Evolutionary conservation across 1,140 invertebrate genomes (phyloP), one percentile per base, ranked within the genome.

Genomic region (Orchesella cincta): DNA sequence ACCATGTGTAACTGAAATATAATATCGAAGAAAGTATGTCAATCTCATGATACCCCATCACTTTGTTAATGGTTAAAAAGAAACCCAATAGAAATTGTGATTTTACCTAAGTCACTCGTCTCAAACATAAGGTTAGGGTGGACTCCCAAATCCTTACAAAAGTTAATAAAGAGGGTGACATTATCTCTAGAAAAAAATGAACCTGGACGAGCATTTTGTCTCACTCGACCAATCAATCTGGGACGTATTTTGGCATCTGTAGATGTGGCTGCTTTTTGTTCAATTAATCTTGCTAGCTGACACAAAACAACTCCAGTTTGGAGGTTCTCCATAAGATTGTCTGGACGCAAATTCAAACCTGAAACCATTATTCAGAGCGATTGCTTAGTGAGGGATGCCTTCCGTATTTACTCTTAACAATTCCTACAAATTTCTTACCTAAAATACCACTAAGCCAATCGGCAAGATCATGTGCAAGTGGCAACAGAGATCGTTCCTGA

Each of bases 141-240:
- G 5, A 97, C 93, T 16, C 94, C 94, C 23, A 96, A 88, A 62
- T 92, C 89, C 51, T 92, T 88, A 83, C 94, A 95, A 88, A 96
- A 98, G 79, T 91, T 91, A 81, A 97, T 93, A 85, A 97, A 98
- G 86, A 96, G 96, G 83, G 94, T 93, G 83, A 95, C 93, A 85
- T 97, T 97, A 86, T 98, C 95, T 28, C 95, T 88, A 0, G 94
- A 93, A 84, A 94, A 95, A 87, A 97, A 98, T 81, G 93, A 94
- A 16, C 77, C 77, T 29, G 51, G 23, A 31, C 51, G 31, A 1
- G 81, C 81, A 77, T 82, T 80, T 1, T 29, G 52, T 70, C 79
- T 29, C 34, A 80, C 34, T 62, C 78, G 51, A 34, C 78, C 78
- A 46, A 76, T 77, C 14, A 82, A 33, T 52, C 76, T 78, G 18